Evolutionary conservation across 2,888 invertebrate genomes (phyloP), one percentile per base, ranked within the genome.

Genomic region (Agriopis aurantiaria): DNA sequence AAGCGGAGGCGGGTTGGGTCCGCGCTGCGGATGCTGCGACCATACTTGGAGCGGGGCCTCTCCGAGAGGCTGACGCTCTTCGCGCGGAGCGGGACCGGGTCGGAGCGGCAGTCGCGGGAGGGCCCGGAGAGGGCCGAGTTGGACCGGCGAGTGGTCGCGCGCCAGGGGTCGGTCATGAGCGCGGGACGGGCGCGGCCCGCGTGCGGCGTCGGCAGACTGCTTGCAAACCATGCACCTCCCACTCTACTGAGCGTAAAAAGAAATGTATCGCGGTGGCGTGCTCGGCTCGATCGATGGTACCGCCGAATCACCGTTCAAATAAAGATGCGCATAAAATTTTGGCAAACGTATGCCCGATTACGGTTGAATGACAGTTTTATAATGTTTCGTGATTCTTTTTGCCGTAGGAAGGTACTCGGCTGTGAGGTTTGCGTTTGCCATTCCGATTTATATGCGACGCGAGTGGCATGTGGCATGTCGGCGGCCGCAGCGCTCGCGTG

Each of bases 211-310:
- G 85, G 86, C 81, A 84, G 88, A 89, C 91, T 55, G 88, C 81
- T 84, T 80, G 81, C 84, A 83, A 85, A 85, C 83, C 81, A 79
- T 85, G 84, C 89, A 87, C 88, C 87, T 85, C 85, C 45, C 56
- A 57, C 56, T 84, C 83, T 82, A 88, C 85, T 82, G 84, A 86
- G 81, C 86, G 86, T 88, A 91, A 92, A 93, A 93, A 93, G 91
- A 92, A 90, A 91, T 90, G 91, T 90, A 92, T 92, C 84, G 90
- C 77, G 80, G 84, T 92, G 75, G 92, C 93, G 93, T 93, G 93
- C 84, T 81, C 84, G 71, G 78, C 74, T 75, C 86, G 88, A 93
- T 93, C 93, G 92, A 93, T 93, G 82, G 80, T 81, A 80, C 80
- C 82, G 81, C 80, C 81, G 82, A 84, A 83, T 69, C 69, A 69